Base-by-base conservation (phyloP, 2,888 invertebrate species). In the Brachypterus glaber region DNA sequence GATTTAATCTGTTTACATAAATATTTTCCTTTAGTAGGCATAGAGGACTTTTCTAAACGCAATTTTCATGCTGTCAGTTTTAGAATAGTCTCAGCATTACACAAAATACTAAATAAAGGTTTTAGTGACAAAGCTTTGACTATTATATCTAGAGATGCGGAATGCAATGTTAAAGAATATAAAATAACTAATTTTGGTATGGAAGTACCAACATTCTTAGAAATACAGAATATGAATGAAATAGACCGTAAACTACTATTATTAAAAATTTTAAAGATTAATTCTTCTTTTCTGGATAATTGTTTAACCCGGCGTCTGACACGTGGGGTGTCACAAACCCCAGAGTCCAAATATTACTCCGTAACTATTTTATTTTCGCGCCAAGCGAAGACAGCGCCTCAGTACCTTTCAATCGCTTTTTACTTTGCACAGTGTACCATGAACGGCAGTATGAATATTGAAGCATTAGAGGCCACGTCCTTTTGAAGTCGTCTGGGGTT, bases 1-100 rank as follows among this genome's bases (percentile, higher is more conserved):
- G 82, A 87, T 55, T 69, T 87, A 11, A 63, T 76, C 38, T 72
- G 73, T n/a, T 70, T 76, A 25, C 70, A 74, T 41, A 66, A 76
- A 30, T 77, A 79, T 52, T 73, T 82, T 43, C 77, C 76, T 47
- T 70, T 71, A 33, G 77, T 81, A 0, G 84, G 83, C 66, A 74
- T 84, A 4, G 87, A 88, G 60, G 77, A 83, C 58, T 76, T 73
- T 51, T 59, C 62, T 3, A 70, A 71, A 30, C 66, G 71, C 3
- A 74, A 81, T 43, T 71, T 79, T 4, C 76, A 76, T 49, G 53
- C 70, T 4, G 70, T 76, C 37, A 71, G 74, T 17, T 55, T 81
- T 43, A 72, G 76, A 9, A 74, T 87, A 44, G 51, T 86, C 25
- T 64, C 69, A 49, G 73, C 74, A 41, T 73, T 79, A 33, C 78